A percentile compares a stretch with the other conserved stretches of the same genome.
Evolutionary conservation across 2,888 invertebrate species (phyloP).

Genomic region (Cantharis rustica): DNA sequence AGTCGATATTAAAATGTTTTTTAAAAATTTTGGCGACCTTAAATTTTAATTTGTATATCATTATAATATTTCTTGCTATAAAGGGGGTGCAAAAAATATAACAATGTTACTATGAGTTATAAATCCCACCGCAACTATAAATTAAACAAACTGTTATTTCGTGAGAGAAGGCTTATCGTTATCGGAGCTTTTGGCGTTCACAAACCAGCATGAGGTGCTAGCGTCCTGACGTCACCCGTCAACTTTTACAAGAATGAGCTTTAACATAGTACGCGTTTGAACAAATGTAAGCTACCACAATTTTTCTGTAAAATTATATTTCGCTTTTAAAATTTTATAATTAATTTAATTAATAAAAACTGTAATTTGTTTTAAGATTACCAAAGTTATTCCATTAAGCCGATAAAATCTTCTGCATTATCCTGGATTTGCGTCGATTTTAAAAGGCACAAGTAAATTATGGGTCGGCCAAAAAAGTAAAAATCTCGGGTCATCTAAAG

Average conservation of each 20-base stretch:
- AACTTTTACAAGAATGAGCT: conserved; percentile 25
- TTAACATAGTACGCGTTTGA: conserved; percentile 13
- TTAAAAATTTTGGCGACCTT: background rate
- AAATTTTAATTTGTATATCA: conserved; percentile 9
- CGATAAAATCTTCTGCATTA: background rate
- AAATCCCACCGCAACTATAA: conserved; percentile 52
- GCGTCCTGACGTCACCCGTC: conserved; percentile 35
- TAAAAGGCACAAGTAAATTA: background rate
- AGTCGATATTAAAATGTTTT: background rate
- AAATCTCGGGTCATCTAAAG: background rate
- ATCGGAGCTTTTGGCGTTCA: conserved; percentile 51
- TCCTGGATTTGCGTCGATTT: background rate
- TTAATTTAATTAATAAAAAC: background rate
- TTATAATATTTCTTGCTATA: conserved; percentile 19
- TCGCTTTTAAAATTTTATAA: no score
- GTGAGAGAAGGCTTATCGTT: conserved; percentile 54
- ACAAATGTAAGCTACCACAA: conserved; percentile 11
- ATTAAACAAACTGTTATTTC: conserved; percentile 55
- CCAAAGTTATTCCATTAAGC: background rate
- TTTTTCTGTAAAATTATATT: background rate
- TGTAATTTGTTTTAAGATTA: background rate
- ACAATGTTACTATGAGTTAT: conserved; percentile 55
- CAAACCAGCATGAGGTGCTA: conserved; percentile 44
- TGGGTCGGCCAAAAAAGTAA: background rate
- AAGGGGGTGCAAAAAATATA: conserved; percentile 34